phyloP scores from a whole-genome alignment of 2,797 vertebrate species.

The Gadopsis bispinosus region DNA sequence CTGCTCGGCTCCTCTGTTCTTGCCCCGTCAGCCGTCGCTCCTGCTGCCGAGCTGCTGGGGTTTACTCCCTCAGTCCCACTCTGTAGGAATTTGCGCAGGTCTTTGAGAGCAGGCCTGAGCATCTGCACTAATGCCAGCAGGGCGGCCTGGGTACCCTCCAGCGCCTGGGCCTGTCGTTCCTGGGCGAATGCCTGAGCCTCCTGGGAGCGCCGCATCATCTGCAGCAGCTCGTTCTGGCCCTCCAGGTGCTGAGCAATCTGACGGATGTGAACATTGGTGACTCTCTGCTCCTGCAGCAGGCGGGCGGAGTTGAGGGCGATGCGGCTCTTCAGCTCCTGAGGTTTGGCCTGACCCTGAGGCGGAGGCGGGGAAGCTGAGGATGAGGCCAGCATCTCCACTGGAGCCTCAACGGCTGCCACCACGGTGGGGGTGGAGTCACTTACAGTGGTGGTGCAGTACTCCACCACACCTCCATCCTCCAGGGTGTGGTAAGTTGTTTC shows the following conservation, averaged over 20 bases:
- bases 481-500: constrained; percentile 93
- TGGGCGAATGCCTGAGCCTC: constrained; percentile 96
- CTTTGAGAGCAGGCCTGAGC: constrained; percentile 93
- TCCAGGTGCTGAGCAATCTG: constrained; percentile 97
- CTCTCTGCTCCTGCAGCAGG: constrained; percentile 95
- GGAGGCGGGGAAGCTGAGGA: constrained; percentile 73
- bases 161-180: constrained; percentile 95
- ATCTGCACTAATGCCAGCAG: constrained; percentile 94
- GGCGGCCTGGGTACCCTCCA: constrained; percentile 95
- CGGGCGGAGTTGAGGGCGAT: constrained; percentile 97
- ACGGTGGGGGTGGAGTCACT: constrained; percentile 85
- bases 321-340: constrained; percentile 95
- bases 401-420: constrained; percentile 83
- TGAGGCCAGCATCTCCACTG: constrained; percentile 89
- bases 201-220: constrained; percentile 95
- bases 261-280: constrained; percentile 95
- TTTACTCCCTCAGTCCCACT: constrained; percentile 80
- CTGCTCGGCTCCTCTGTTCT: constrained; percentile 63
- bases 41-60: constrained; percentile 70
- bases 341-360: constrained; percentile 87
- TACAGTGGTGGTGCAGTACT: constrained; percentile 92
- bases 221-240: constrained; percentile 94
- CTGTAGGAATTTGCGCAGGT: constrained; percentile 94
- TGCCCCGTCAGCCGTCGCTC: constrained; percentile 42
- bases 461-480: constrained; percentile 93